These are phyloP conservation scores for Rhopalosiphum padi DNA, from an alignment of 1,140 invertebrate species.

Conservation along the genomic window DNA sequence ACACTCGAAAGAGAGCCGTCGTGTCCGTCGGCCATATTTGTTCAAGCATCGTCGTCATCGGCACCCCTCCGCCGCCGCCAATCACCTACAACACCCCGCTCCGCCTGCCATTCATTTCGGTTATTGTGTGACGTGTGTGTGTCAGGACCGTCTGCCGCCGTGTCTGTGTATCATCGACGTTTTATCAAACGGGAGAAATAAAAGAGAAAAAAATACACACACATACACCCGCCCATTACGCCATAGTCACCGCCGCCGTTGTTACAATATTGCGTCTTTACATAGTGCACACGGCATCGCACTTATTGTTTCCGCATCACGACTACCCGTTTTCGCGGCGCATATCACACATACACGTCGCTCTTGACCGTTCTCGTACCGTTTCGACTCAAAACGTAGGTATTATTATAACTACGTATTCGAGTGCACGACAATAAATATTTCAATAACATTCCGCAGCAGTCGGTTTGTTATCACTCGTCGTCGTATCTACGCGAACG, in stretches of 20 bases:
- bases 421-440: neutral
- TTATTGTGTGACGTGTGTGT: neutral
- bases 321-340: neutral
- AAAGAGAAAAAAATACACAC: neutral
- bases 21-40: conserved; percentile 50
- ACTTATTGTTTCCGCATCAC: neutral
- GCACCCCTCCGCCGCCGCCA: neutral
- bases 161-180: conserved; percentile 34
- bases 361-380: neutral
- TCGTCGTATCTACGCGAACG: neutral
- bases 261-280: conserved; percentile 9
- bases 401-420: neutral
- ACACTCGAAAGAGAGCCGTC: neutral
- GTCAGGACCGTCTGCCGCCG: neutral
- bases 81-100: neutral
- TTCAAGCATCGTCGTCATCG: neutral
- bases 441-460: neutral
- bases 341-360: neutral
- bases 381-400: neutral
- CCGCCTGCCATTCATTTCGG: neutral
- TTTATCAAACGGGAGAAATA: conserved; percentile 26
- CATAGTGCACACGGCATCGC: neutral
- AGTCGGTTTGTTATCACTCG: neutral
- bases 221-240: neutral
- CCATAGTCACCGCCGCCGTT: neutral